These are phyloP conservation scores for Rhinoptilus africanus DNA, from an alignment of 2,113 vertebrate species.

Conservation along the genomic window DNA sequence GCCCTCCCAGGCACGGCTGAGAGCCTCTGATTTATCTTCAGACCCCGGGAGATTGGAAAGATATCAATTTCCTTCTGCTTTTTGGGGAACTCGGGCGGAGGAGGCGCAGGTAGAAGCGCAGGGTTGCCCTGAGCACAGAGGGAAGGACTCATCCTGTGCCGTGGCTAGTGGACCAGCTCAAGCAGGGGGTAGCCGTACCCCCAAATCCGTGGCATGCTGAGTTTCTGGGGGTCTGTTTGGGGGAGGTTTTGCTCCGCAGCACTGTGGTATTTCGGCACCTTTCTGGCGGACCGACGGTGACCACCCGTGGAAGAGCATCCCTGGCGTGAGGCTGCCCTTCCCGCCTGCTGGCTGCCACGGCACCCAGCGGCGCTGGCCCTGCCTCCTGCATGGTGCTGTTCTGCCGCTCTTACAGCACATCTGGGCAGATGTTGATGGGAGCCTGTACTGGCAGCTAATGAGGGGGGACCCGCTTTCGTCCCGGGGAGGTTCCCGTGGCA, in stretches of 20 bases:
- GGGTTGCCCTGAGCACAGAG: neutral
- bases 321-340: neutral
- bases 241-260: neutral
- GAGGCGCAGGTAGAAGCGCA: neutral
- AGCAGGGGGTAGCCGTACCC: neutral
- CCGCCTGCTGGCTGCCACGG: fast-evolving
- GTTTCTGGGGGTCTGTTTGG: neutral
- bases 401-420: neutral
- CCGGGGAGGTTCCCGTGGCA: neutral
- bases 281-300: fast-evolving
- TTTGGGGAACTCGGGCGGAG: neutral
- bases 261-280: fast-evolving
- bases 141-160: neutral
- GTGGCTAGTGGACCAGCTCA: neutral
- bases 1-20: neutral
- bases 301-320: neutral
- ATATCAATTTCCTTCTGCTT: neutral
- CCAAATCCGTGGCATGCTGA: neutral
- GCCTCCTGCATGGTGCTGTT: fast-evolving
- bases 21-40: conserved; percentile 10
- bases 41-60: neutral
- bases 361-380: fast-evolving
- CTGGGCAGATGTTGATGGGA: neutral
- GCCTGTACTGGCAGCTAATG: neutral
- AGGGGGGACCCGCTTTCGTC: neutral